A percentile compares a stretch with the other conserved stretches of the same genome.
Evolutionary conservation across 2,888 invertebrate species (phyloP).

Genomic region (Therioaphis trifolii): DNA sequence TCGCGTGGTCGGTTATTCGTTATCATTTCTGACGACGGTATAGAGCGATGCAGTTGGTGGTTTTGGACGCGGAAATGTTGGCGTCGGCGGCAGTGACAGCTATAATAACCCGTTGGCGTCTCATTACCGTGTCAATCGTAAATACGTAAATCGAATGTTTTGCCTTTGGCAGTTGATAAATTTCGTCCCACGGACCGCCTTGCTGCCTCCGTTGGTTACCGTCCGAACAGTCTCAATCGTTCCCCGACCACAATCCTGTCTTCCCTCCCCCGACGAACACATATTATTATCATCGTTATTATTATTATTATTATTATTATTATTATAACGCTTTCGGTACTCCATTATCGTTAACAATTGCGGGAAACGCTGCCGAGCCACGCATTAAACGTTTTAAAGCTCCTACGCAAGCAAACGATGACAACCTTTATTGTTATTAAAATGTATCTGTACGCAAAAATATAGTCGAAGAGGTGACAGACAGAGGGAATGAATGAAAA

Average conservation of each 20-base stretch:
- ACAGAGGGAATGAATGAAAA: no score
- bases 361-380: slow-evolving; percentile 20
- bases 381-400: slow-evolving; percentile 43
- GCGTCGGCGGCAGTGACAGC: neutral
- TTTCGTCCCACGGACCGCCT: neutral
- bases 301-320: neutral
- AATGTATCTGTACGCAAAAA: slow-evolving; percentile 14
- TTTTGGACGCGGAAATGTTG: neutral
- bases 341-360: slow-evolving; percentile 52
- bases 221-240: neutral
- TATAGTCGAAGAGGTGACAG: neutral
- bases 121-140: slow-evolving; percentile 33
- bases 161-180: slow-evolving; percentile 44
- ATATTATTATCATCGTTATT: neutral
- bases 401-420: neutral
- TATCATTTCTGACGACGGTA: no score
- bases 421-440: slow-evolving; percentile 33
- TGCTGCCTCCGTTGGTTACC: neutral
- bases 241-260: no score
- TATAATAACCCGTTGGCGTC: neutral
- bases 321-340: neutral
- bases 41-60: neutral
- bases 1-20: no score
- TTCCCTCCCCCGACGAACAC: neutral
- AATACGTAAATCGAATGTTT: slow-evolving; percentile 43